Conservation (phyloP, 2,797 vertebrate genomes). For the Parauchenoglanis punctatus region DNA sequence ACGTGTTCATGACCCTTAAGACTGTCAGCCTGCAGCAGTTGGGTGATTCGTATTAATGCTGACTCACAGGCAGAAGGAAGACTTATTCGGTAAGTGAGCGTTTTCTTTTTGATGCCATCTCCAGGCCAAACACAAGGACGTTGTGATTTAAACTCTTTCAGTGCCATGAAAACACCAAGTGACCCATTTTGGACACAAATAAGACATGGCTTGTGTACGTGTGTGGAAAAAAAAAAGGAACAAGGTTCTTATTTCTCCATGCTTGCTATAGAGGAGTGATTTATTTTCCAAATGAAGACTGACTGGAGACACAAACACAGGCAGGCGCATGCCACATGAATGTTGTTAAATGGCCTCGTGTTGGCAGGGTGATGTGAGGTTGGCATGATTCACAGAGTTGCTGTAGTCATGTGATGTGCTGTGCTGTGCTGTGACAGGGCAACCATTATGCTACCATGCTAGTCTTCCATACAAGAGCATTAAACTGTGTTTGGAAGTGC, state of each 20-base stretch:
- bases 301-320: slow-evolving; percentile 68
- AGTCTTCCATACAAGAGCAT: slow-evolving; percentile 25
- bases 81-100: slow-evolving; percentile 26
- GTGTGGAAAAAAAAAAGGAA: slow-evolving; percentile 56
- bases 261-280: slow-evolving; percentile 60
- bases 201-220: slow-evolving; percentile 20
- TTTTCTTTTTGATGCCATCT: slow-evolving; percentile 47
- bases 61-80: slow-evolving; percentile 32
- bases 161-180: slow-evolving; percentile 35
- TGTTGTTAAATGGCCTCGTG: slow-evolving; percentile 67
- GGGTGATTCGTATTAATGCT: slow-evolving; percentile 33
- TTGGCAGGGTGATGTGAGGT: slow-evolving; percentile 52
- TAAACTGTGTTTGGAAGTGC: not conserved
- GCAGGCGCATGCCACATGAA: slow-evolving; percentile 65
- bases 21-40: slow-evolving; percentile 22
- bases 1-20: slow-evolving; percentile 50
- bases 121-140: slow-evolving; percentile 45
- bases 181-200: slow-evolving; percentile 26
- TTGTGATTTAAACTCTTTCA: slow-evolving; percentile 35
- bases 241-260: slow-evolving; percentile 66
- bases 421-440: slow-evolving; percentile 15
- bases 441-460: slow-evolving; percentile 36
- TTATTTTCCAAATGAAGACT: slow-evolving; percentile 74
- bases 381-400: slow-evolving; percentile 59
- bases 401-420: slow-evolving; percentile 44